Conservation (phyloP, 2,797 vertebrate genomes). For the Bradypodion ventrale region DNA sequence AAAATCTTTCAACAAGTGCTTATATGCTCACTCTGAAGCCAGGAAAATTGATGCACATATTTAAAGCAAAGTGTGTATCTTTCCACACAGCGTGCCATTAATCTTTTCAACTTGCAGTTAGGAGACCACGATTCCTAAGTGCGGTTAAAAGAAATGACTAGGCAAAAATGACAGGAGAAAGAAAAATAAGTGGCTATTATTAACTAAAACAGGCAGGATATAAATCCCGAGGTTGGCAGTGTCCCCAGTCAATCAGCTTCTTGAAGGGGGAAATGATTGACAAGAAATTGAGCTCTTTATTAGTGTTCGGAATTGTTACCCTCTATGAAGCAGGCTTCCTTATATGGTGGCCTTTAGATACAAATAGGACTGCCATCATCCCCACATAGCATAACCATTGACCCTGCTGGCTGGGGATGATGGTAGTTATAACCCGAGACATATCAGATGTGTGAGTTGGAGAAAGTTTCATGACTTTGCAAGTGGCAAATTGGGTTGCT, state of each 20-base stretch:
- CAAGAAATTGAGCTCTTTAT: constrained; percentile 5
- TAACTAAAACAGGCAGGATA: constrained; percentile 11
- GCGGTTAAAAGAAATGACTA: constrained; percentile 17
- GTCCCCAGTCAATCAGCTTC: constrained; percentile 5
- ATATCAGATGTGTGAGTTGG: neutral
- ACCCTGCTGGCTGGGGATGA: neutral
- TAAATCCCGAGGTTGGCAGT: neutral
- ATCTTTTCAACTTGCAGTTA: constrained; percentile 14
- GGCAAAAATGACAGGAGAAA: constrained; percentile 21
- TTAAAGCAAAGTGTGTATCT: constrained; percentile 6
- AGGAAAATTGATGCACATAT: neutral
- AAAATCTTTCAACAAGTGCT: neutral
- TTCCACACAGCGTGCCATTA: neutral
- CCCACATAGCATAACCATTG: neutral
- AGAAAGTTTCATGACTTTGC: neutral
- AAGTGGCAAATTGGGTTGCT: neutral
- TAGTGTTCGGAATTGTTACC: neutral
- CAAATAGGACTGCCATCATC: neutral
- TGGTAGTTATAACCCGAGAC: neutral
- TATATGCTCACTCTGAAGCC: neutral
- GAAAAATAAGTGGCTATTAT: constrained; percentile 13
- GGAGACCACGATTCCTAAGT: neutral
- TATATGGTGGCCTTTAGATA: neutral
- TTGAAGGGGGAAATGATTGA: constrained; percentile 12
- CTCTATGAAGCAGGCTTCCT: neutral